Evolutionary conservation across 2,888 invertebrate genomes (phyloP), one percentile per base, ranked within the genome.

Genomic region (Balanococcus diminutus): DNA sequence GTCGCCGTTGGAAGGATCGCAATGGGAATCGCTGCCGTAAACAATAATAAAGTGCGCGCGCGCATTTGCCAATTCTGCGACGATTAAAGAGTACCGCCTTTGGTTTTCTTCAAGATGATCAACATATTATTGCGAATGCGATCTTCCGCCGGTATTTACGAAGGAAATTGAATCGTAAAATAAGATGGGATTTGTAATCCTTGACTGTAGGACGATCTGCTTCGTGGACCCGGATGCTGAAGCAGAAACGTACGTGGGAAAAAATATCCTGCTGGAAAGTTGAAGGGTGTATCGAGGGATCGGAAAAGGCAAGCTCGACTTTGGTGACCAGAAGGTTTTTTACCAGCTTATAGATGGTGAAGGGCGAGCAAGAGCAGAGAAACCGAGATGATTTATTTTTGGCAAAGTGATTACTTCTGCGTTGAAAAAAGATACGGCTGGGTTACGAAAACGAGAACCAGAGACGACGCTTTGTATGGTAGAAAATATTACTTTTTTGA

Each of bases 61-160:
- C 75, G 75, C 75, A 36, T 19, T 19, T 32, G 36, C 36, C 36
- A 36, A 79, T 36, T 36, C 75, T 9, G 19, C 19, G 11, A 36
- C 75, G 36, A 79, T 79, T 79, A 79, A n/a, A 79, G 75, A 79
- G 75, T 6, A 36, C 75, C 75, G 75, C 75, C 75, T 79, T 75
- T 36, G 19, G 75, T 79, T 79, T 19, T 36, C 19, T 19, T 11
- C n/a, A 79, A 79, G 36, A 79, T 79, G 36, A 79, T 79, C 75
- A 79, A 79, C 75, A 79, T 36, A 79, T 79, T 31, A n/a, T n/a
- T n/a, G n/a, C n/a, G n/a, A n/a, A n/a, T n/a, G 75, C 75, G 14
- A 67, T 67, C 31, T 25, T n/a, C n/a, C n/a, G n/a, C n/a, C n/a
- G 16, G 28, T 67, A 67, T 67, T 67, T 67, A 67, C 16, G 67